Conservation (phyloP, 2,888 invertebrate genomes). For the Exephanes ischioxanthus region DNA sequence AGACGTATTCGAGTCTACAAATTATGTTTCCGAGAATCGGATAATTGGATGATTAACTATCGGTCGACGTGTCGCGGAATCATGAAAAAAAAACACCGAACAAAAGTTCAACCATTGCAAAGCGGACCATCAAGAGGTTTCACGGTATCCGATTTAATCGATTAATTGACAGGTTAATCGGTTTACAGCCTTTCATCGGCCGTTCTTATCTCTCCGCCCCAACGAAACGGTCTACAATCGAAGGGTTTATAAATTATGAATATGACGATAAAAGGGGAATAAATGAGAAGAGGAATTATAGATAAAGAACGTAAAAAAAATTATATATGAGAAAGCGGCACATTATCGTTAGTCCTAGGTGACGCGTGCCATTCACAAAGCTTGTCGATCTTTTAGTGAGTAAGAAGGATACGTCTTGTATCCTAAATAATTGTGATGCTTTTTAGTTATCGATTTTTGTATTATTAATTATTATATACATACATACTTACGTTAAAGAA, state of each 20-base stretch:
- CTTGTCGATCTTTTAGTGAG: slow-evolving; percentile 42
- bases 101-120: neutral
- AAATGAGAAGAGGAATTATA: neutral
- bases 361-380: slow-evolving; percentile 49
- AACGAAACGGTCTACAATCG: slow-evolving; percentile 8
- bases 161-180: neutral
- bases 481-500: neutral
- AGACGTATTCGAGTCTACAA: neutral
- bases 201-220: neutral
- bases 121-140: neutral
- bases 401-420: slow-evolving; percentile 39
- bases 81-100: neutral
- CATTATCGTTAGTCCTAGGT: slow-evolving; percentile 42
- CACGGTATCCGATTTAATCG: neutral
- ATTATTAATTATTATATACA: slow-evolving; percentile 38
- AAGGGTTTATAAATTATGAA: neutral
- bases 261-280: slow-evolving; percentile 4
- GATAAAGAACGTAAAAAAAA: neutral
- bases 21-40: neutral
- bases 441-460: slow-evolving; percentile 42
- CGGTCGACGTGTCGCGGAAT: neutral
- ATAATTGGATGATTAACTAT: slow-evolving; percentile 1
- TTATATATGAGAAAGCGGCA: slow-evolving; percentile 26
- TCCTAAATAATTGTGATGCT: slow-evolving; percentile 52
- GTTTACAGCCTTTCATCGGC: neutral